Base-by-base conservation (phyloP, 2,888 invertebrate genomes). In the Caenorhabditis japonica region DNA sequence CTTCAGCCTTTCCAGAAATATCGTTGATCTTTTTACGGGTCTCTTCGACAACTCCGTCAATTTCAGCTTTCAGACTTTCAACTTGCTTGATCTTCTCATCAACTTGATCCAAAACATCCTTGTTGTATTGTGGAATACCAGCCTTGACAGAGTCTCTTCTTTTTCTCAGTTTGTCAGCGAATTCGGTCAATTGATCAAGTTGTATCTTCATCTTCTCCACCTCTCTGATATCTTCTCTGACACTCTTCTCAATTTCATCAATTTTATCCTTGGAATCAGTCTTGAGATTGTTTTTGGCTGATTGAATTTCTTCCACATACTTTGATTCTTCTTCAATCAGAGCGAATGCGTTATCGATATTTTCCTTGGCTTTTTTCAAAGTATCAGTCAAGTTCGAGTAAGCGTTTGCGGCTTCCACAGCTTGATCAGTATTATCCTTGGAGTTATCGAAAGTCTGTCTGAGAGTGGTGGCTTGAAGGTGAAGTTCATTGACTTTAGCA, bases 351-450 rank as follows among this genome's bases (percentile, higher is more conserved):
- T 72, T 55, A 7, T 75, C 53, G 5, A 84, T 73, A 41, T 61
- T 59, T 19, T 73, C 77, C 41, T 69, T 61, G 1, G 85, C 85
- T 30, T 61, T 77, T 33, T 53, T 59, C 52, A 85, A 30, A n/a
- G 71, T 74, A 0, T 77, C 74, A 1, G 71, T 59, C 43, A 85
- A 36, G 17, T 83, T 78, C 19, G 81, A 60, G 70, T 84, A 86
- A 13, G 79, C 77, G 38, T 68, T 77, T 12, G 84, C 82, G 3
- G 84, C 86, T 17, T 78, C 79, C 5, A 86, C 56, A 5, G 82
- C 81, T 2, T 61, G 70, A 39, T 70, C 66, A 5, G 52, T 27
- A 13, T 70, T 56, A n/a, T 30, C 71, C 27, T 64, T 61, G 12
- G 69, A 60, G 38, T 55, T 66, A 13, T 64, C 69, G 43, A 70